phyloP scores from a whole-genome alignment of 2,888 invertebrate species.

The Melieria picta region DNA sequence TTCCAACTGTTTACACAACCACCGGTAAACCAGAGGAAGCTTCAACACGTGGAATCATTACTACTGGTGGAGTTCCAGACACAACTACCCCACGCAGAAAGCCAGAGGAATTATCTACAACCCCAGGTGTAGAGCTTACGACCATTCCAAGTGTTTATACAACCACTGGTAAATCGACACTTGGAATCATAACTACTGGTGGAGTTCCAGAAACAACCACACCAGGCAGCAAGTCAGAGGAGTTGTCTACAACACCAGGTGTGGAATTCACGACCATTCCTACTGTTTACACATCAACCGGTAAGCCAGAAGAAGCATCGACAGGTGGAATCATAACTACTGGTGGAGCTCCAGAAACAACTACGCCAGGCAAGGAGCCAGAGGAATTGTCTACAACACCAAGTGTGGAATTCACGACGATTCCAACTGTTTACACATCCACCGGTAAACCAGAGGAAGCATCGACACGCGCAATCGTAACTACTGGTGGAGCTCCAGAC shows the following conservation, averaged over 20 bases:
- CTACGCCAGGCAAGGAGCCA: neutral
- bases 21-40: neutral
- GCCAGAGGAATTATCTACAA: too few relatives aligned
- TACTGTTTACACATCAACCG: neutral
- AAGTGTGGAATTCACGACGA: too few relatives aligned
- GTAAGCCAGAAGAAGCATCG: neutral
- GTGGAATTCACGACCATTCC: neutral
- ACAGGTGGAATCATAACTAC: neutral
- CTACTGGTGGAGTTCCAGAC: neutral
- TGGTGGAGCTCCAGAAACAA: neutral
- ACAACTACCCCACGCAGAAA: too few relatives aligned
- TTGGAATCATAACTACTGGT: neutral
- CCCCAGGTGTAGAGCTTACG: neutral
- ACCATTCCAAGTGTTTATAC: neutral
- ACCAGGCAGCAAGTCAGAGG: neutral
- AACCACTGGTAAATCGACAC: neutral
- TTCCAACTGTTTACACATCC: too few relatives aligned
- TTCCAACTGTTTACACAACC: neutral
- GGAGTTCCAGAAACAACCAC: conserved; percentile 13
- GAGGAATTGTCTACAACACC: too few relatives aligned
- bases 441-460: too few relatives aligned
- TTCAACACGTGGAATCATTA: conserved; percentile 5
- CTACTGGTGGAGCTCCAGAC: too few relatives aligned
- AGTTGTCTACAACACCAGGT: neutral
- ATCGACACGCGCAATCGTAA: too few relatives aligned